Evolutionary conservation across 2,888 invertebrate genomes (phyloP).

Genomic region (Philonicus albiceps): DNA sequence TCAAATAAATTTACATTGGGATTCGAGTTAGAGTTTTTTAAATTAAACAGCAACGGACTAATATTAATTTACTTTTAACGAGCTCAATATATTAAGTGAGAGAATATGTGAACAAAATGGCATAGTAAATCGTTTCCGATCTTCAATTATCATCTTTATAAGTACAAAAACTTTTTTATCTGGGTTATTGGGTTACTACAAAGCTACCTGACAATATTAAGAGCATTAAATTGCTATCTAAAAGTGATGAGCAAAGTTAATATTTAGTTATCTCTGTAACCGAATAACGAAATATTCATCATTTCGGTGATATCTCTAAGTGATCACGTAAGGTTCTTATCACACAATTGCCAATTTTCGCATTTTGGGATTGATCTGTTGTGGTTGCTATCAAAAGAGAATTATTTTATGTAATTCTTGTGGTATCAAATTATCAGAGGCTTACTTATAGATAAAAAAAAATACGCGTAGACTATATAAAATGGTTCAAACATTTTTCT

Average conservation of each 20-base stretch:
- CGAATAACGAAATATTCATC: neutral
- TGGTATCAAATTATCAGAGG: neutral
- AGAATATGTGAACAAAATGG: too few relatives aligned
- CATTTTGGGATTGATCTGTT: neutral
- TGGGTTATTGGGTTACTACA: too few relatives aligned
- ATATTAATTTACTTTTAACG: too few relatives aligned
- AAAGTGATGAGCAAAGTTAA: neutral
- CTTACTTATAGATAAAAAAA: neutral
- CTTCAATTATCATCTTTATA: too few relatives aligned
- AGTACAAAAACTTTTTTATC: too few relatives aligned
- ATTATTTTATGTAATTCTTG: neutral
- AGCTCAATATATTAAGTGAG: too few relatives aligned
- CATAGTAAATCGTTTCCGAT: too few relatives aligned
- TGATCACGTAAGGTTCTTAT: neutral
- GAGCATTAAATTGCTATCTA: too few relatives aligned
- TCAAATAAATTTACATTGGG: too few relatives aligned
- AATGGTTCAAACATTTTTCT: neutral
- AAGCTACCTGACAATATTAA: too few relatives aligned
- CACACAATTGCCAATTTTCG: neutral
- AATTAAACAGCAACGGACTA: too few relatives aligned
- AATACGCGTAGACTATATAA: neutral
- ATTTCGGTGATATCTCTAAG: neutral
- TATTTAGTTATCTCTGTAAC: neutral
- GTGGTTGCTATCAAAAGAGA: neutral
- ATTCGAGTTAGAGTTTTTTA: too few relatives aligned